Percentiles rank a stretch among this genome's conserved stretches.
Conservation (phyloP, 2,797 vertebrate genomes). For the Champsocephalus esox region DNA sequence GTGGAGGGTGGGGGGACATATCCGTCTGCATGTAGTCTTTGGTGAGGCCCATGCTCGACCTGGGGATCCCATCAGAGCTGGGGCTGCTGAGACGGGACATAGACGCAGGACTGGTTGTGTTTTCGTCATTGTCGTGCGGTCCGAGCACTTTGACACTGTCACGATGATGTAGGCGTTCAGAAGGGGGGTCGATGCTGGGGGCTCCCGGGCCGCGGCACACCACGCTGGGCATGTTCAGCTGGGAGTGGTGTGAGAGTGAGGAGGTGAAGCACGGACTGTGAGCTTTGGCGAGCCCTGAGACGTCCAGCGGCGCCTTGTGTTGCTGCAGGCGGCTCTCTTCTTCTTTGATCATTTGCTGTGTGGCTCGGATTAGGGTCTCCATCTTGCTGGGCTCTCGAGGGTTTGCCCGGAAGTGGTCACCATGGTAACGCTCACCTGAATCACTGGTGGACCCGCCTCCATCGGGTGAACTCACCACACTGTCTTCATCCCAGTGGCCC, state of each 20-base stretch:
- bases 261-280: conserved; percentile 88
- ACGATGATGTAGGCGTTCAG: conserved; percentile 90
- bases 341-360: conserved; percentile 98
- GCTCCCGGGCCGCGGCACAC: conserved; percentile 86
- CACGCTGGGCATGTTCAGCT: conserved; percentile 86
- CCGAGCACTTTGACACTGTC: conserved; percentile 87
- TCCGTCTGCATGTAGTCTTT: conserved; percentile 94
- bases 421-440: conserved; percentile 91
- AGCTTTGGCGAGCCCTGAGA: conserved; percentile 88
- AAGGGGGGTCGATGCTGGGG: conserved; percentile 79
- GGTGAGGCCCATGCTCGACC: conserved; percentile 78
- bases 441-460: conserved; percentile 94
- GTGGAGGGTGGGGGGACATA: conserved; percentile 88
- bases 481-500: conserved; percentile 95
- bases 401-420: conserved; percentile 90
- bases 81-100: conserved; percentile 94
- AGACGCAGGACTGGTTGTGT: conserved; percentile 86
- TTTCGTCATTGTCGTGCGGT: conserved; percentile 89
- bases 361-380: conserved; percentile 94
- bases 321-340: conserved; percentile 93
- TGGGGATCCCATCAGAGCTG: conserved; percentile 90
- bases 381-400: conserved; percentile 95
- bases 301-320: conserved; percentile 87
- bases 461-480: conserved; percentile 93
- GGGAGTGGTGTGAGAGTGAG: conserved; percentile 87